Evolutionary conservation across 2,888 invertebrate genomes (phyloP), one percentile per base, ranked within the genome.

Genomic region (Cyclophora punctaria): DNA sequence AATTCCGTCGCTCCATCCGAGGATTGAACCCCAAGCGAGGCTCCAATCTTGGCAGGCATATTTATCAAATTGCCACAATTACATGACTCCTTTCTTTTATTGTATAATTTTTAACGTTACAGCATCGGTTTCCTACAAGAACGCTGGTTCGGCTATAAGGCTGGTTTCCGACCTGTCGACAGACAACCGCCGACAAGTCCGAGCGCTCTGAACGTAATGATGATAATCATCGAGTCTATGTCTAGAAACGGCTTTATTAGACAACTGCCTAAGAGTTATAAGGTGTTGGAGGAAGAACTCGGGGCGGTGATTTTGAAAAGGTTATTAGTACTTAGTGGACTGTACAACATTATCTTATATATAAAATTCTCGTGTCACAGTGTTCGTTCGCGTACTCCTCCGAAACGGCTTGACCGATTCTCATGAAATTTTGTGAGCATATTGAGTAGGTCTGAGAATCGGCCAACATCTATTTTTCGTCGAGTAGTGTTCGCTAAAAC

Each of bases 191-290:
- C 6, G 47, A 37, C 52, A 0, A 68, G 66, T 0, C 50, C 43
- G 0, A 61, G 71, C 6, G 55, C 63, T 1, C n/a, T 72, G 45
- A 96, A 95, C 72, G 92, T 97, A 0, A 76, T 97, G 0, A 95
- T 97, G 86, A 91, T 96, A 55, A 96, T 96, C 0, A 94, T 96
- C 64, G 98, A 98, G 80, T 97, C 97, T 0, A 78, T 97, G 1
- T 96, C 97, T 0, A 90, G 93, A 46, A 94, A 96, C 78, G 93
- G 94, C 2, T 96, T 95, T 65, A 93, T 94, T 46, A 88, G 96
- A 37, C 93, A 94, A 66, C 83, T 97, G 64, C 96, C 96, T 0
- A 92, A 92, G 61, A 93, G 93, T 20, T 94, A 94, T 68, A 85
- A 90, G n/a, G 93, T 92, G 69, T 73, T 97, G 35, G 91, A 87